phyloP scores from a whole-genome alignment of 2,113 vertebrate species.

The Copsychus sechellarum region DNA sequence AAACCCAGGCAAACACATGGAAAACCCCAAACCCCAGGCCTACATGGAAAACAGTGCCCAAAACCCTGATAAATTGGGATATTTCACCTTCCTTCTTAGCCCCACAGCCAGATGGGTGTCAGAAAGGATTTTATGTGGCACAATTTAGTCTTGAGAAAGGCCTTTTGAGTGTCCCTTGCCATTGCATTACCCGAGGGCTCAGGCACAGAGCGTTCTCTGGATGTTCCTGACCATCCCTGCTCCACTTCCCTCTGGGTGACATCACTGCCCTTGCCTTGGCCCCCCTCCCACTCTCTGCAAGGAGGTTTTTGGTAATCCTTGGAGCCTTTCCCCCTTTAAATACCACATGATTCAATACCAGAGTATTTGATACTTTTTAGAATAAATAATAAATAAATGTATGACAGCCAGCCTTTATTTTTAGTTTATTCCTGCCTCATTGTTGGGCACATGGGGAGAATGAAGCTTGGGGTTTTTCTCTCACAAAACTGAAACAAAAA shows the following conservation, averaged over 20 bases:
- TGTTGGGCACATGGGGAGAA: background rate
- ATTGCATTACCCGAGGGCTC: background rate
- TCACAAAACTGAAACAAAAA: background rate
- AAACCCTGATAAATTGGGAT: background rate
- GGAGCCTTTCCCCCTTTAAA: background rate
- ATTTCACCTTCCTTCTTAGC: background rate
- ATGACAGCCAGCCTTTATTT: background rate
- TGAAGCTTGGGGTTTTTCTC: background rate
- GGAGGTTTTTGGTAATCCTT: background rate
- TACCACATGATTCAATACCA: background rate
- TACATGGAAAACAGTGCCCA: background rate
- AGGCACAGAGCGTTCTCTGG: rapidly evolving
- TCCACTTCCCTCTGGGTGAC: background rate
- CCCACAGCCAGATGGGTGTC: background rate
- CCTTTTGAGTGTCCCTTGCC: background rate
- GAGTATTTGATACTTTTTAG: background rate
- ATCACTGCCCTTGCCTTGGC: background rate
- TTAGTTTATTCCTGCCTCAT: background rate
- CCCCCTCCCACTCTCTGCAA: background rate
- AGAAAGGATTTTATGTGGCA: background rate
- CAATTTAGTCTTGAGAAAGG: background rate
- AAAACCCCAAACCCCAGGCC: background rate
- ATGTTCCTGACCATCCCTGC: background rate
- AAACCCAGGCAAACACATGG: rapidly evolving
- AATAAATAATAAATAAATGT: background rate